Base-by-base conservation (phyloP, 2,888 invertebrate species). In the Phyto melanocephala region DNA sequence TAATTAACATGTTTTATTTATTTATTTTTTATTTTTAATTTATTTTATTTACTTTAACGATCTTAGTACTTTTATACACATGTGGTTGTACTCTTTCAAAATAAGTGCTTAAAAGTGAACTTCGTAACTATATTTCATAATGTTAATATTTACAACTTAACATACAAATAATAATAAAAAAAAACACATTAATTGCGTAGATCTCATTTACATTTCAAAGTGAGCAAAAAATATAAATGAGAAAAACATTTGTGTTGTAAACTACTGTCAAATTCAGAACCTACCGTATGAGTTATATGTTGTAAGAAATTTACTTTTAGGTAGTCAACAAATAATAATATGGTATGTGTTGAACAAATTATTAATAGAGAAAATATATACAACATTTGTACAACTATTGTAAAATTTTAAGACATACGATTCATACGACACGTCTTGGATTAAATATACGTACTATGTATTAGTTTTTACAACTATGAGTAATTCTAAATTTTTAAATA, bases 141-240 rank as follows among this genome's bases (percentile, higher is more conserved):
- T 33, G 15, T 33, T 50, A 56, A 15, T 17, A 56, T 58, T 28
- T 28, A 58, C 35, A 58, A 58, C 56, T 58, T 58, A 35, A 47
- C 33, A 17, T 58, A 17, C 11, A 15, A 56, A 6, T 7, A 45
- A 28, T 28, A 28, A 28, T 5, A 2, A 58, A 35, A 37, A 11
- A 17, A 35, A 37, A 35, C 6, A 15, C 17, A 58, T 35, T 17
- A 10, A 5, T 20, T 10, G 1, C 11, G 52, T 50, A 37, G 15
- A 0, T 17, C 71, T 13, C 78, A 65, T 65, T 79, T 79, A 79
- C 50, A 79, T 65, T 71, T 79, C 58, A 65, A 24, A 72, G 78
- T 79, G 78, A 79, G 78, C 78, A 79, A 79, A 79, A 76, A 79
- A 79, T 72, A 65, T 79, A 79, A 72, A 58, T 52, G 78, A 50